Base-by-base conservation (phyloP, 2,113 vertebrate species). In the Noctilio leporinus region DNA sequence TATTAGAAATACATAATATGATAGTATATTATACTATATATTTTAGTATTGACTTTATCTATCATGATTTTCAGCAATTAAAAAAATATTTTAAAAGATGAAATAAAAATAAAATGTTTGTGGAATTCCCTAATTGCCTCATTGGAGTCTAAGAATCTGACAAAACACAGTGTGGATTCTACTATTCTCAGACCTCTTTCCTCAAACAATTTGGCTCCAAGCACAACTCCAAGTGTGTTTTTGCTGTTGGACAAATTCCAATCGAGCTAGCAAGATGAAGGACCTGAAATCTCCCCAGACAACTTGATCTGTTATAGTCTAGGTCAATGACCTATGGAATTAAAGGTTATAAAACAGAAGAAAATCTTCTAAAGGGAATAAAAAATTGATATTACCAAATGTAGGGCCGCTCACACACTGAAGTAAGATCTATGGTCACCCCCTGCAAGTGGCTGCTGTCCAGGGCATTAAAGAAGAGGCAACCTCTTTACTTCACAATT, bases 311-410 rank as follows among this genome's bases (percentile, higher is more conserved):
- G 96, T 95, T 57, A 81, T 72, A 67, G 70, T 81, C 90, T 55
- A 57, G 72, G 93, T 86, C 93, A 89, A 57, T 4, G 49, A 92
- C 90, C 93, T 93, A 69, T 2, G 10, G 93, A 94, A 95, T 57
- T 64, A 93, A 91, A 96, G 93, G 92, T 96, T 95, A 96, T 33
- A 47, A 69, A 95, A 96, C 86, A 92, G 95, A 97, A 97, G 93
- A 90, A 93, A 96, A 91, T 91, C 90, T 95, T 94, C 97, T 87
- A 92, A 78, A 76, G 33, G 89, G 77, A 95, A 95, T 69, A 93
- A 89, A 96, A 92, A 96, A 82, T 78, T n/a, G 86, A 82, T 75
- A 85, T 73, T 89, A 95, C 89, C 91, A 91, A 83, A 86, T 55
- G 91, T 86, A 80, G 89, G 78, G 69, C 53, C 70, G 72, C 51